Evolutionary conservation across 2,797 vertebrate genomes (phyloP).

Genomic region (Margarornis squamiger): DNA sequence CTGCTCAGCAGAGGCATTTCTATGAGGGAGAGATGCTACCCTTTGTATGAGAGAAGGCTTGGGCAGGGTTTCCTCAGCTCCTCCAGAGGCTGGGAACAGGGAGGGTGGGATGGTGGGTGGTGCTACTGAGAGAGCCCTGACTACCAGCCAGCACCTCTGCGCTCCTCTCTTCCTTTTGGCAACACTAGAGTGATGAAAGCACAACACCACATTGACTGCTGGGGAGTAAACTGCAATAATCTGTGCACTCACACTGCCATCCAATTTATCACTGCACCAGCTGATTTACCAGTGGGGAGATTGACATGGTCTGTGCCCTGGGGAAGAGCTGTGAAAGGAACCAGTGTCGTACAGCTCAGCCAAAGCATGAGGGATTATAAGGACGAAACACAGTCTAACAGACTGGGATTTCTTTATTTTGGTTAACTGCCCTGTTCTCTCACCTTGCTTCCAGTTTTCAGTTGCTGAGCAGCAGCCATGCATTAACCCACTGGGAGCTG

Average conservation of each 20-base stretch:
- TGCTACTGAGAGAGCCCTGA: not conserved
- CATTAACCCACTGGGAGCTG: not conserved
- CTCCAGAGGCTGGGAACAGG: not conserved
- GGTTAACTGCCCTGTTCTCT: not conserved
- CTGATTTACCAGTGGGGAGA: not conserved
- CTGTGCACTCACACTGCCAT: not conserved
- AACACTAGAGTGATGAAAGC: not conserved
- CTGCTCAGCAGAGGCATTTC: not conserved
- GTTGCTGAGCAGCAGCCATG: not conserved
- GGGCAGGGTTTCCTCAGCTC: not conserved
- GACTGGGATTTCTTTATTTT: not conserved
- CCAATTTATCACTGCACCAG: not conserved
- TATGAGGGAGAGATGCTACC: rapidly evolving
- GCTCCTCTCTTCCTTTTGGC: not conserved
- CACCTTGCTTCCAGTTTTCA: not conserved
- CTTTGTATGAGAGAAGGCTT: not conserved
- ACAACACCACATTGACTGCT: not conserved
- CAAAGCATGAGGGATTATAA: not conserved
- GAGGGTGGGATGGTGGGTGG: not conserved
- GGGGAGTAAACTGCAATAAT: not conserved
- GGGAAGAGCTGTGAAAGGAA: not conserved
- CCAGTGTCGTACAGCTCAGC: not conserved
- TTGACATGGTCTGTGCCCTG: not conserved
- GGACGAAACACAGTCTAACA: not conserved
- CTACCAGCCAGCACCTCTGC: not conserved